Conservation (phyloP, 2,113 vertebrate species). For the Periophthalmus modestus region DNA sequence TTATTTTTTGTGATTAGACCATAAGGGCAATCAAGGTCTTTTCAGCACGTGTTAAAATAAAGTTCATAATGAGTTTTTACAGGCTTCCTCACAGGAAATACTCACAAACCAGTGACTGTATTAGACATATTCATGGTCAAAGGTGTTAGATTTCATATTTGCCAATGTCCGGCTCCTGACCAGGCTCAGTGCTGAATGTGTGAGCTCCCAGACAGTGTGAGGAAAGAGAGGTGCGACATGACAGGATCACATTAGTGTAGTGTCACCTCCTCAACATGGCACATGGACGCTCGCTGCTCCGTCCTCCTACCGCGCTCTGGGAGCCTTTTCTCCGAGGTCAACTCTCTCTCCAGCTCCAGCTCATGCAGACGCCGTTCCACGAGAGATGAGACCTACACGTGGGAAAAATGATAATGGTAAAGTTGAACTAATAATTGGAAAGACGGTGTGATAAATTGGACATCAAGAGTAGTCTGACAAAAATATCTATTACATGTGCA, state of each 20-base stretch:
- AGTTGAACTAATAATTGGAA: neutral
- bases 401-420: slow-evolving; percentile 32
- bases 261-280: slow-evolving; percentile 80
- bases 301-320: slow-evolving; percentile 71
- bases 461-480: neutral
- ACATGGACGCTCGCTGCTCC: slow-evolving; percentile 77
- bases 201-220: slow-evolving; percentile 12
- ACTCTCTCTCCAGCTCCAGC: slow-evolving; percentile 87
- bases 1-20: too few relatives aligned
- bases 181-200: neutral
- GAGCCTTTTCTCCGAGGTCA: slow-evolving; percentile 76
- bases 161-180: neutral
- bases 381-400: slow-evolving; percentile 81
- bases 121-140: neutral
- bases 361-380: slow-evolving; percentile 89
- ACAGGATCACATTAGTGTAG: slow-evolving; percentile 22
- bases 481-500: neutral
- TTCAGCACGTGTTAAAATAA: neutral
- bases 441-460: slow-evolving; percentile 24
- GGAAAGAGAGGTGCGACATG: slow-evolving; percentile 2
- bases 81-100: neutral
- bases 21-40: neutral
- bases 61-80: neutral
- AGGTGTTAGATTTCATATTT: neutral
- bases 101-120: neutral